Evolutionary conservation across 2,888 invertebrate genomes (phyloP).

Genomic region (Philereme transversata): DNA sequence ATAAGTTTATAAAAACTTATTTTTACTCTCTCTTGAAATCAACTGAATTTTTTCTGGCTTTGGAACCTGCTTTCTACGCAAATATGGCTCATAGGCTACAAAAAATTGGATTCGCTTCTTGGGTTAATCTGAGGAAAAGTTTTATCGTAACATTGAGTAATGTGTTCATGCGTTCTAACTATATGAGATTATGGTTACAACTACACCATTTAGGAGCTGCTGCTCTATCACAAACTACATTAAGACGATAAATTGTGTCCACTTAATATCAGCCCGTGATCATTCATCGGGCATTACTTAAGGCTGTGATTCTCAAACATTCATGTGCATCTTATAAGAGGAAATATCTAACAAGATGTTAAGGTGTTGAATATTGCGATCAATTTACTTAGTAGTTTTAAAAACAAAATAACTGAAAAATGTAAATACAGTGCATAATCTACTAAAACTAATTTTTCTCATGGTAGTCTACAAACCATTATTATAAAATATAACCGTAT

Average conservation of each 20-base stretch:
- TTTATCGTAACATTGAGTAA: slow-evolving; percentile 69
- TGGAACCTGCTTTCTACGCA: slow-evolving; percentile 5
- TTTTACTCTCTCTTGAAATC: too few relatives aligned
- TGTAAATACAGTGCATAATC: too few relatives aligned
- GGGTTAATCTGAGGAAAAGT: slow-evolving; percentile 54
- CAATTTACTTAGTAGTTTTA: too few relatives aligned
- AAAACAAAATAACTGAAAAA: too few relatives aligned
- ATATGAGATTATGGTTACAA: slow-evolving; percentile 66
- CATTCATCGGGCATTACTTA: slow-evolving; percentile 72
- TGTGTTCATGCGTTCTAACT: slow-evolving; percentile 63
- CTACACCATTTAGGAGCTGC: slow-evolving; percentile 68
- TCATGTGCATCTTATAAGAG: neutral
- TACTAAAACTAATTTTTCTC: too few relatives aligned
- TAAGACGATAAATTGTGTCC: slow-evolving; percentile 75
- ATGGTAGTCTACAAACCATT: too few relatives aligned
- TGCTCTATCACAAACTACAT: slow-evolving; percentile 69
- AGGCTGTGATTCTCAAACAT: slow-evolving; percentile 28
- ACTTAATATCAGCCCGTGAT: slow-evolving; percentile 73
- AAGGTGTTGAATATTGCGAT: too few relatives aligned
- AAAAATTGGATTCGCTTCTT: slow-evolving; percentile 26
- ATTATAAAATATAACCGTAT: too few relatives aligned
- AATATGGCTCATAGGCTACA: slow-evolving; percentile 1
- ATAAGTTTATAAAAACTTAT: too few relatives aligned
- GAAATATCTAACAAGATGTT: too few relatives aligned
- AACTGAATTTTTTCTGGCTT: neutral